phyloP scores from a whole-genome alignment of 2,888 invertebrate species.

The Xestia sexstrigata region DNA sequence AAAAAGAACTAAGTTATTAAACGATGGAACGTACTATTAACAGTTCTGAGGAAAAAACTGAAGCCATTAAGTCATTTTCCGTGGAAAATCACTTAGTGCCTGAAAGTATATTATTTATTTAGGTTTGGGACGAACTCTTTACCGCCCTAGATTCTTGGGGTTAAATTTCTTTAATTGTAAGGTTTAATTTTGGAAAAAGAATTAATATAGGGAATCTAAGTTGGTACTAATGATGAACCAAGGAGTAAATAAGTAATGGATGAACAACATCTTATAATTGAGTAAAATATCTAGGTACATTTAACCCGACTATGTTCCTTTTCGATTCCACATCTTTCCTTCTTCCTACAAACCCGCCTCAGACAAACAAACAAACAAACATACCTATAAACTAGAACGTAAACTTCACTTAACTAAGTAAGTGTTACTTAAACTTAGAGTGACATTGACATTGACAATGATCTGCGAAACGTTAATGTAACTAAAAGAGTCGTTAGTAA shows the following conservation, averaged over 20 bases:
- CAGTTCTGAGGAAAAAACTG: neutral
- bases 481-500: neutral
- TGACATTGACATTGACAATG: slow-evolving; percentile 36
- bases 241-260: neutral
- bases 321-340: neutral
- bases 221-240: no score
- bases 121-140: neutral
- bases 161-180: neutral
- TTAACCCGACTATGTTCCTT: neutral
- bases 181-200: neutral
- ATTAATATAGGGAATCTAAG: neutral
- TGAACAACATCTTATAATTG: no score
- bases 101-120: slow-evolving; percentile 29
- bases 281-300: neutral
- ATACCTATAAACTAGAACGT: neutral
- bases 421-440: neutral
- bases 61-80: slow-evolving; percentile 24
- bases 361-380: neutral
- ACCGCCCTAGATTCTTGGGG: neutral
- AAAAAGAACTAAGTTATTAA: neutral
- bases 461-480: neutral
- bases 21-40: slow-evolving; percentile 1
- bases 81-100: slow-evolving; percentile 7
- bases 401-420: no score
- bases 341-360: neutral